Percentiles rank a stretch among this genome's conserved stretches.
Conservation (phyloP, 2,888 invertebrate genomes). For the Platycheirus albimanus region DNA sequence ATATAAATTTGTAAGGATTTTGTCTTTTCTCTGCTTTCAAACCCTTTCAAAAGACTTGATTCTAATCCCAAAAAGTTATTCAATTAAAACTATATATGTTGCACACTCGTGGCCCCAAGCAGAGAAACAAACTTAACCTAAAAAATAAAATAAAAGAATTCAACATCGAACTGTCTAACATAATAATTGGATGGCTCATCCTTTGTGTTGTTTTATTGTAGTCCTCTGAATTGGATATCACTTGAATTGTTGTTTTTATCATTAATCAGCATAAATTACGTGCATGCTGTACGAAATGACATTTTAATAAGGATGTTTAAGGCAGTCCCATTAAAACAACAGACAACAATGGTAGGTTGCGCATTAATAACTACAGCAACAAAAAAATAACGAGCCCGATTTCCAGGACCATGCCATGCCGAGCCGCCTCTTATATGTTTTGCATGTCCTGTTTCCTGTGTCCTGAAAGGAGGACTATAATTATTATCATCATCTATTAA, state of each 20-base stretch:
- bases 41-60: neutral
- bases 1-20: neutral
- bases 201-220: neutral
- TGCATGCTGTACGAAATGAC: constrained; percentile 26
- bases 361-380: constrained; percentile 4
- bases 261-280: constrained; percentile 60
- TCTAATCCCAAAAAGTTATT: constrained; percentile 11
- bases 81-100: constrained; percentile 11
- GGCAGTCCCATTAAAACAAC: constrained; percentile 43
- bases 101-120: neutral
- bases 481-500: constrained; percentile 26
- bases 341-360: constrained; percentile 5
- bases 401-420: too few species aligned
- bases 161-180: neutral
- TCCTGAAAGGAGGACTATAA: constrained; percentile 1
- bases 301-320: constrained; percentile 61
- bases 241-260: constrained; percentile 11
- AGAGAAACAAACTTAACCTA: neutral
- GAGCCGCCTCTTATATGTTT: constrained; percentile 23
- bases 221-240: neutral
- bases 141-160: too few species aligned
- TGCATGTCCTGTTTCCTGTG: constrained; percentile 19
- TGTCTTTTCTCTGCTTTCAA: neutral
- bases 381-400: neutral
- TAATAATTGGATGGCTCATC: neutral